A percentile compares a stretch with the other conserved stretches of the same genome.
These are phyloP conservation scores for Thysanoteuthis rhombus DNA, from an alignment of 2,888 invertebrate genomes.

Conservation along the genomic window DNA sequence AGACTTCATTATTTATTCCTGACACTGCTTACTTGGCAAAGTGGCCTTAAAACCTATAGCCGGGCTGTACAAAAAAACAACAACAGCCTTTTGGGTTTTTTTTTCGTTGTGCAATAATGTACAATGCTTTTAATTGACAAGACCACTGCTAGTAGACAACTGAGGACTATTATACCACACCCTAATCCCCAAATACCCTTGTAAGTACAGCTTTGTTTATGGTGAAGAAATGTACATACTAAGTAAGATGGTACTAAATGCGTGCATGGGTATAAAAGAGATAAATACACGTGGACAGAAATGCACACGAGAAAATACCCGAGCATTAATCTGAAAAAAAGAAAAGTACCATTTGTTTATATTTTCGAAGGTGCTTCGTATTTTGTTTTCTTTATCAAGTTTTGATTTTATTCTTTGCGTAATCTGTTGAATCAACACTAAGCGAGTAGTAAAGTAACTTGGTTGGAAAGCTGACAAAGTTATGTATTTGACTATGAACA, in stretches of 20 bases:
- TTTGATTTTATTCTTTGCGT: no score
- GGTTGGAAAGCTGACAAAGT: background rate
- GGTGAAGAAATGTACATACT: background rate
- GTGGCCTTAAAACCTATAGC: background rate
- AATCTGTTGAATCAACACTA: no score
- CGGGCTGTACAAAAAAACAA: background rate
- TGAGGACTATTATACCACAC: background rate
- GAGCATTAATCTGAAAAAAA: no score
- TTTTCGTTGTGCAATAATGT: background rate
- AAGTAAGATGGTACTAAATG: no score
- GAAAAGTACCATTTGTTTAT: background rate
- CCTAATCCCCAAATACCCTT: background rate
- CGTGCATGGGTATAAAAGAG: background rate
- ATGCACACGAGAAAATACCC: background rate
- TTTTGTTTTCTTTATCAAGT: no score
- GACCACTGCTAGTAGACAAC: background rate
- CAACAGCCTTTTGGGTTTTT: background rate
- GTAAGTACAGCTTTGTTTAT: background rate
- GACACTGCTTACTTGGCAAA: no score
- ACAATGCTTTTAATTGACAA: background rate
- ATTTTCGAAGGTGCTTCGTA: no score
- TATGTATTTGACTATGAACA: background rate
- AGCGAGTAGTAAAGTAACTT: background rate
- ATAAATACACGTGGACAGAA: background rate
- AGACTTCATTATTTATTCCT: background rate